phyloP scores from a whole-genome alignment of 37 sponge, comb jelly and placozoan species.

The Eunapius fragilis region DNA sequence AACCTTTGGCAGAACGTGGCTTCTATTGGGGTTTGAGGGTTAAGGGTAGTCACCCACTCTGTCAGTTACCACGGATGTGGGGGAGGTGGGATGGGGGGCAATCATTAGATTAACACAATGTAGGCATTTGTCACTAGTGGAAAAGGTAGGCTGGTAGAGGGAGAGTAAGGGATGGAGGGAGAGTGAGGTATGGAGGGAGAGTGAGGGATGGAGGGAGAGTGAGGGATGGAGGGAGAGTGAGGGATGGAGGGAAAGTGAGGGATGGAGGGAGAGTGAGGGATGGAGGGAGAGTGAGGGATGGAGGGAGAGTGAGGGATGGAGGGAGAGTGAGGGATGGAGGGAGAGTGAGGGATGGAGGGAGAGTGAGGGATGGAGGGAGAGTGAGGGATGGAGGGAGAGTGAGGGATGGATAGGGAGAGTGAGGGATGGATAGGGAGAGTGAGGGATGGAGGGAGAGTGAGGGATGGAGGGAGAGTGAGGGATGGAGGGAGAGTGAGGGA shows the following conservation, averaged over 20 bases:
- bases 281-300: background rate
- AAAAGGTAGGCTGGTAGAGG: too few species aligned
- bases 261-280: background rate
- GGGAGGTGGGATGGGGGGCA: background rate
- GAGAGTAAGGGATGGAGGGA: background rate
- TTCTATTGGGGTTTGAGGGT: background rate
- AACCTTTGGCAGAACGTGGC: background rate
- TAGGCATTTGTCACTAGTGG: background rate
- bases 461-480: too few species aligned
- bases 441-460: too few species aligned
- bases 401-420: too few species aligned
- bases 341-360: too few species aligned
- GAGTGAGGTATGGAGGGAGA: background rate
- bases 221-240: background rate
- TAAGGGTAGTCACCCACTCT: background rate
- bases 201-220: background rate
- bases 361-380: too few species aligned
- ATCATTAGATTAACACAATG: background rate
- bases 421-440: too few species aligned
- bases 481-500: too few species aligned
- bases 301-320: background rate
- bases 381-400: too few species aligned
- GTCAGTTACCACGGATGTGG: background rate
- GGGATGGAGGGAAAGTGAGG: background rate
- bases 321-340: background rate